phyloP scores from a whole-genome alignment of 2,888 invertebrate species.

The Caenorhabditis zanzibari region DNA sequence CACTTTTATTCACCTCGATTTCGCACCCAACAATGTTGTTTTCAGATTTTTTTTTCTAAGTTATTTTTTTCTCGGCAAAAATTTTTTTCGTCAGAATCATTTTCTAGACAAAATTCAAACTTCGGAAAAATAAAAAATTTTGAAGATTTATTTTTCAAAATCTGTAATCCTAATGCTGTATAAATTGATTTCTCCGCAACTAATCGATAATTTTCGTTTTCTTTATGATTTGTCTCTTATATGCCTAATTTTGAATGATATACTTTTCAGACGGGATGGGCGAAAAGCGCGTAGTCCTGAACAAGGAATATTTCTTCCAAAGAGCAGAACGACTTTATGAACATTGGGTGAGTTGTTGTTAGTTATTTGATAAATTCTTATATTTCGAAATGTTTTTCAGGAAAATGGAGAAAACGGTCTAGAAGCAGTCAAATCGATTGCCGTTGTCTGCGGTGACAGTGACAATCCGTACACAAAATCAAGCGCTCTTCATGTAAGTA shows the following conservation, averaged over 20 bases:
- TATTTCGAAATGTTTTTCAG: conserved; percentile 57
- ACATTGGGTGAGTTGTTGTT: conserved; percentile 72
- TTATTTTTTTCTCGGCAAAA: background rate
- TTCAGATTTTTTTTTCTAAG: conserved; percentile 11
- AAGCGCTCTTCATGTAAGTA: conserved; percentile 91
- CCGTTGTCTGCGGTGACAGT: conserved; percentile 94
- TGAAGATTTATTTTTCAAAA: background rate
- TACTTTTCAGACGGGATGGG: conserved; percentile 17
- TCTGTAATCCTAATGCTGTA: too few species aligned
- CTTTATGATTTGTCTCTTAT: background rate
- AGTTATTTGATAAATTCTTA: background rate
- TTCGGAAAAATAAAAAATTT: background rate
- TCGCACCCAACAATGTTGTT: background rate
- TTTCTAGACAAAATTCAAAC: conserved; percentile 2
- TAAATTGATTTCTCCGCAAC: too few species aligned
- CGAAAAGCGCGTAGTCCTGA: conserved; percentile 41
- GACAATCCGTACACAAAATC: conserved; percentile 98
- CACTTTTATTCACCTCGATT: too few species aligned
- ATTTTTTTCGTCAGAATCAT: conserved; percentile 3
- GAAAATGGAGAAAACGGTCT: conserved; percentile 84
- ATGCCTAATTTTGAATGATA: background rate
- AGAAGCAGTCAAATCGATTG: conserved; percentile 91
- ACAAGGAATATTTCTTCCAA: conserved; percentile 70
- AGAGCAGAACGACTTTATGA: conserved; percentile 74
- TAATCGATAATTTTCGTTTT: background rate